phyloP scores from a whole-genome alignment of 2,888 invertebrate species.

The Andrena haemorrhoa region DNA sequence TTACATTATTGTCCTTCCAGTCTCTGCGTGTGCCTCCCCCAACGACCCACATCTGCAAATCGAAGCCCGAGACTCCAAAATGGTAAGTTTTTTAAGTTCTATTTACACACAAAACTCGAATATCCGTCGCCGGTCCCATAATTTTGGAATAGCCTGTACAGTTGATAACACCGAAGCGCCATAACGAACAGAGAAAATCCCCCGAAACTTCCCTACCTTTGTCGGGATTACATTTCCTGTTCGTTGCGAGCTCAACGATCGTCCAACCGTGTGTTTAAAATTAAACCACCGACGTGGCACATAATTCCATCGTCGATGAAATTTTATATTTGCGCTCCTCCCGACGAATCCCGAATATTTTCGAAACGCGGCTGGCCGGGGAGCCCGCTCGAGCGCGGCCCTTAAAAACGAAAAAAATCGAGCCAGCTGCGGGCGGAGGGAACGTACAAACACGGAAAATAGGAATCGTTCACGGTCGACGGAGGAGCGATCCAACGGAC shows the following conservation, averaged over 20 bases:
- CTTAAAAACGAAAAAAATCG: not conserved
- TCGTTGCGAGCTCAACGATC: not conserved
- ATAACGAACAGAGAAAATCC: too few species aligned
- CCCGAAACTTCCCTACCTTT: not conserved
- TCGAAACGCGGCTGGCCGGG: not conserved
- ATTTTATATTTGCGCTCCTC: not conserved
- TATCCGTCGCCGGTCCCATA: not conserved
- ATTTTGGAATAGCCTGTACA: not conserved
- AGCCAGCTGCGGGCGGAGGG: not conserved
- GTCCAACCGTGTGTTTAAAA: not conserved
- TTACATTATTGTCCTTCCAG: not conserved
- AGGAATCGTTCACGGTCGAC: constrained; percentile 1
- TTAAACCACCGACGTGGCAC: not conserved
- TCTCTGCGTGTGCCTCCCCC: not conserved
- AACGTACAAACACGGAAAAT: not conserved
- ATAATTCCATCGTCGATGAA: not conserved
- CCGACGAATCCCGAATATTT: not conserved
- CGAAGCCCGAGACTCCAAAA: not conserved
- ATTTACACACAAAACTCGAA: not conserved
- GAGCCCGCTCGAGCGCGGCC: not conserved
- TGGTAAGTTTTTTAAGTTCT: not conserved
- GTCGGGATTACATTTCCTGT: not conserved
- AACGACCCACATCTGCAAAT: too few species aligned
- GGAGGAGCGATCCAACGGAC: not conserved
- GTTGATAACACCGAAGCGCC: too few species aligned